Base-by-base conservation (phyloP, 2,797 vertebrate species). In the Aselliscus stoliczkanus region DNA sequence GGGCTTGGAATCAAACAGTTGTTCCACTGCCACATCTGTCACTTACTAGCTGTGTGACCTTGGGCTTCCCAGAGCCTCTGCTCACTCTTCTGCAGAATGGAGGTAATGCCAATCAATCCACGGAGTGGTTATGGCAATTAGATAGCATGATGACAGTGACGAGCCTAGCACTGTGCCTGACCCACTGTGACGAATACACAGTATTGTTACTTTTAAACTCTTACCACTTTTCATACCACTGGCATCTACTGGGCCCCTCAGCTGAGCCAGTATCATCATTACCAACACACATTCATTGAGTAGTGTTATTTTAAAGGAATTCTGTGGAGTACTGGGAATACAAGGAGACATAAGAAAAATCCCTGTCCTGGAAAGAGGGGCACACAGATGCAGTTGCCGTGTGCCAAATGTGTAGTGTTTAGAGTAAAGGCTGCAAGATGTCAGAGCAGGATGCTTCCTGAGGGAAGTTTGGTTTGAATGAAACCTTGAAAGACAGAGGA, bases 41-140 rank as follows among this genome's bases (percentile, higher is more conserved):
- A 23, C 25, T 9, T 11, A 8, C 20, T 25, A 4, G 37, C 39
- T 4, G 20, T 42, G 47, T 9, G 58, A 42, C 54, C 37, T 50
- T 10, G 52, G 67, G 10, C n/a, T 62, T 50, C 65, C 52, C 37
- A 86, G 42, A 54, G 39, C 37, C 42, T 82, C 47, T 11, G 64
- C 34, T 64, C 4, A 20, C 34, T 44, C 60, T 21, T 25, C n/a
- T 31, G 76, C 9, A 73, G 42, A 52, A 21, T 3, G 47, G 85
- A 85, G 56, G 18, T 5, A 11, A 27, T 6, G 4, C 13, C 75
- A 37, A 60, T 58, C 25, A 50, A 42, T 1, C 62, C 23, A 29
- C 1, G 2, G 13, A 37, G 34, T 37, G 62, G 8, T 31, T 14
- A 64, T 0, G 1, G 21, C 27, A 21, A 20, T 7, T 7, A 20